Conservation (phyloP, 2,888 invertebrate genomes). For the Drosophila mettleri region DNA sequence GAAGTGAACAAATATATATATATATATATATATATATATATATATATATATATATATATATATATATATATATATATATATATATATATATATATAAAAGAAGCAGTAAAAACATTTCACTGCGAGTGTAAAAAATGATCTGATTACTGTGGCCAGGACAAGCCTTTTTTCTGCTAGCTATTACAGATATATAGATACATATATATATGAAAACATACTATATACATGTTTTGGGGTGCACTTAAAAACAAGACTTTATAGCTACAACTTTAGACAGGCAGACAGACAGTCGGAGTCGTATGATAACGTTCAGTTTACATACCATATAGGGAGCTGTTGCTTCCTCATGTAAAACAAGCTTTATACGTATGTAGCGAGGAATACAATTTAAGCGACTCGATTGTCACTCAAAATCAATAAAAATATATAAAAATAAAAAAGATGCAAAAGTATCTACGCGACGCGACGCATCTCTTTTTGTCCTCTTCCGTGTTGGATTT, state of each 20-base stretch:
- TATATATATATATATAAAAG: conserved; percentile 24
- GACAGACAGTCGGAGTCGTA: background rate
- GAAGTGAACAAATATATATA: conserved; percentile 7
- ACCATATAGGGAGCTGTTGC: conserved; percentile 15
- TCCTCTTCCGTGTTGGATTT: conserved; percentile 59
- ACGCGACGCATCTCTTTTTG: conserved; percentile 36
- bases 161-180: conserved; percentile 54
- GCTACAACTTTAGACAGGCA: conserved; percentile 10
- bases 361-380: conserved; percentile 14
- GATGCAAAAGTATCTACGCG: conserved; percentile 55
- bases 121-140: background rate
- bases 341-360: conserved; percentile 44
- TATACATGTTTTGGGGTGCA: conserved; percentile 15
- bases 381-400: conserved; percentile 25
- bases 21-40: background rate
- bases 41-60: background rate
- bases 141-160: conserved; percentile 43
- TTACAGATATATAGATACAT: conserved; percentile 5
- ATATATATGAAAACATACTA: background rate
- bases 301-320: conserved; percentile 23
- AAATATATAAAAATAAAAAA: conserved; percentile 29
- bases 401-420: conserved; percentile 49
- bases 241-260: conserved; percentile 26
- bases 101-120: conserved; percentile 28
- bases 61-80: background rate